phyloP scores from a whole-genome alignment of 2,888 invertebrate genomes.

The Drosophila colorata region DNA sequence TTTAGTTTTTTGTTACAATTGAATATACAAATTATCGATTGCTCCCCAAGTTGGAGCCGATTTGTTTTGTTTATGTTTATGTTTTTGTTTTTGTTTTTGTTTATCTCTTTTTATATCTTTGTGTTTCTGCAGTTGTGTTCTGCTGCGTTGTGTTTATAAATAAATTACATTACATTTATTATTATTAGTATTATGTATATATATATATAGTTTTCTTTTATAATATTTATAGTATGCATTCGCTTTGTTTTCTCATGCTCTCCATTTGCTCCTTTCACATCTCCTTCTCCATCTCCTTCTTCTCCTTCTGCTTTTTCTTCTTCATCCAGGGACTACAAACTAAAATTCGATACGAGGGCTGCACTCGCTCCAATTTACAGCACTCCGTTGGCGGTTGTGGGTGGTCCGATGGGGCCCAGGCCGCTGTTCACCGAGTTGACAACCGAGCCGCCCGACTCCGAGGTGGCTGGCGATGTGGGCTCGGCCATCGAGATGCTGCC shows the following conservation, averaged over 20 bases:
- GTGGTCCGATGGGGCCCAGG: conserved; percentile 85
- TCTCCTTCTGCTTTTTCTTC: conserved; percentile 13
- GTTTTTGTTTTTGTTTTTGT: conserved; percentile 11
- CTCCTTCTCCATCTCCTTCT: no score
- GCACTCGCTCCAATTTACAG: conserved; percentile 76
- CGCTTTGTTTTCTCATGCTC: conserved; percentile 41
- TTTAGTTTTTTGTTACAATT: conserved; percentile 59
- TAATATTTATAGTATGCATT: conserved; percentile 68
- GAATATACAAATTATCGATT: conserved; percentile 56
- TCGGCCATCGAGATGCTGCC: conserved; percentile 64
- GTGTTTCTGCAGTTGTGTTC: conserved; percentile 39
- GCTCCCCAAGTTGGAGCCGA: conserved; percentile 35
- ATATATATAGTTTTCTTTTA: conserved; percentile 40
- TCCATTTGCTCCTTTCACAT: conserved; percentile 14
- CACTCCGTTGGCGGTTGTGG: conserved; percentile 84
- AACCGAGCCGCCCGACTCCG: conserved; percentile 74
- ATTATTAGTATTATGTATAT: conserved; percentile 27
- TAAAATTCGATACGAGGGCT: conserved; percentile 64
- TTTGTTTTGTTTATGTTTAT: conserved; percentile 9
- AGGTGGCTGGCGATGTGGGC: conserved; percentile 71
- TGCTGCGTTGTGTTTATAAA: conserved; percentile 62
- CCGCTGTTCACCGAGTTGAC: conserved; percentile 63
- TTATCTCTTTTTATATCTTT: conserved; percentile 19
- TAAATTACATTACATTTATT: conserved; percentile 74
- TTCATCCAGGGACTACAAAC: conserved; percentile 52